Evolutionary conservation across 2,797 vertebrate genomes (phyloP), one percentile per base, ranked within the genome.

Genomic region (Sandelia bainsii): DNA sequence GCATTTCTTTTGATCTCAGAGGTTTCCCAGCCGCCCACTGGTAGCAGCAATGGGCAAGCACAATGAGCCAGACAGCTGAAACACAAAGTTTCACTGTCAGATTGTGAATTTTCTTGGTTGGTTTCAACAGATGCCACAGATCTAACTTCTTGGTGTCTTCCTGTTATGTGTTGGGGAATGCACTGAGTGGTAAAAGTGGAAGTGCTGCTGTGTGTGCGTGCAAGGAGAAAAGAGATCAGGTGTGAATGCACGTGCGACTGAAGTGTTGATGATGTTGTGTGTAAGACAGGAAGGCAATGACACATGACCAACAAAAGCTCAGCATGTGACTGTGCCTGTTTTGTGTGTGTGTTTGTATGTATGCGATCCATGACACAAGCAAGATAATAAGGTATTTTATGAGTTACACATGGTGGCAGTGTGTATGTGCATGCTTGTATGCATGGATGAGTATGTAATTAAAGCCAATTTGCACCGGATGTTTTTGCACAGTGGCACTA

Each of bases 291-390:
- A 87, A 85, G 76, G 51, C 45, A 13, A 71, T 71, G 65, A 90
- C 91, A 91, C 89, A 92, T 91, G 92, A 93, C 80, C 69, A 39
- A 79, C 68, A 79, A 83, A 70, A 84, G 79, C 64, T 70, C 50
- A 85, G 79, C 92, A 93, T 78, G 76, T 93, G 92, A 87, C 81
- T 71, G 54, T 67, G 50, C 48, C 27, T 88, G 62, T 79, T 64
- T 58, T 56, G 57, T 59, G 68, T 63, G 44, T 50, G 16, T 60
- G 51, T 69, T 39, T 63, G 58, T 62, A 59, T 57, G 46, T 68
- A 50, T 61, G 45, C 8, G 16, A 53, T 78, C 62, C 23, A 44
- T 69, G 59, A 58, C 45, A 53, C 64, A 53, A 53, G 72, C 22
- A 52, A 34, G 56, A 72, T 58, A 76, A 66, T 73, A 75, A 75